phyloP scores from a whole-genome alignment of 2,113 vertebrate genomes.

The Enhydra lutris region DNA sequence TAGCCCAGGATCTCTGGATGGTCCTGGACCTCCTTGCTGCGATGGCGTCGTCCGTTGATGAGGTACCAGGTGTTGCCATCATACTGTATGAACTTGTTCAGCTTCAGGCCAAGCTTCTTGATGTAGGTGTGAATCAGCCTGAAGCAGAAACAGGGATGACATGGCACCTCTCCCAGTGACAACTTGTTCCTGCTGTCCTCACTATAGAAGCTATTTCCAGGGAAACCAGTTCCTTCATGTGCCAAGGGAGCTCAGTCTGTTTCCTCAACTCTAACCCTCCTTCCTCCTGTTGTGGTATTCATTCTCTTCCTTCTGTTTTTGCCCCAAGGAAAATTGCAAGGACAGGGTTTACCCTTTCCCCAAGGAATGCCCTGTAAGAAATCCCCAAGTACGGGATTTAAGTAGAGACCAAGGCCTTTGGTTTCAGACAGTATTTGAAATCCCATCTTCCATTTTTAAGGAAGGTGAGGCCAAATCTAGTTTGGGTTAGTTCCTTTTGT shows the following conservation, averaged over 20 bases:
- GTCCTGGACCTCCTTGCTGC: conserved; percentile 1
- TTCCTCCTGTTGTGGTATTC: neutral
- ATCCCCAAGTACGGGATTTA: neutral
- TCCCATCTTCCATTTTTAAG: neutral
- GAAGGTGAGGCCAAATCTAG: neutral
- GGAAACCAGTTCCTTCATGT: neutral
- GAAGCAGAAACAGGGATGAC: neutral
- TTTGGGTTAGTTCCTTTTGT: neutral
- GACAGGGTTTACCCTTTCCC: neutral
- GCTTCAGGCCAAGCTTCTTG: conserved; percentile 55
- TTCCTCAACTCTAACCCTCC: neutral
- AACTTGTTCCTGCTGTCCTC: neutral
- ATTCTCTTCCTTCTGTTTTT: neutral
- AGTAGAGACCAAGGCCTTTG: neutral
- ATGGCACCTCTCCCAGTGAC: neutral
- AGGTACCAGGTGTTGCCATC: conserved; percentile 64
- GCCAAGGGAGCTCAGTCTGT: neutral
- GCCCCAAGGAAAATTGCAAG: no score
- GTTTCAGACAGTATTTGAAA: neutral
- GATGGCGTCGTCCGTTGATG: neutral
- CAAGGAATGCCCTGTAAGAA: neutral
- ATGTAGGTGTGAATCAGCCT: conserved; percentile 40
- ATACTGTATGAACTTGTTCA: conserved; percentile 45
- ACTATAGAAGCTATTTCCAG: neutral
- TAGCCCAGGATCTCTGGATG: conserved; percentile 59